Percentiles rank a stretch among this genome's conserved stretches.
These are phyloP conservation scores for Agelastica alni DNA, from an alignment of 2,888 invertebrate species.

Conservation along the genomic window DNA sequence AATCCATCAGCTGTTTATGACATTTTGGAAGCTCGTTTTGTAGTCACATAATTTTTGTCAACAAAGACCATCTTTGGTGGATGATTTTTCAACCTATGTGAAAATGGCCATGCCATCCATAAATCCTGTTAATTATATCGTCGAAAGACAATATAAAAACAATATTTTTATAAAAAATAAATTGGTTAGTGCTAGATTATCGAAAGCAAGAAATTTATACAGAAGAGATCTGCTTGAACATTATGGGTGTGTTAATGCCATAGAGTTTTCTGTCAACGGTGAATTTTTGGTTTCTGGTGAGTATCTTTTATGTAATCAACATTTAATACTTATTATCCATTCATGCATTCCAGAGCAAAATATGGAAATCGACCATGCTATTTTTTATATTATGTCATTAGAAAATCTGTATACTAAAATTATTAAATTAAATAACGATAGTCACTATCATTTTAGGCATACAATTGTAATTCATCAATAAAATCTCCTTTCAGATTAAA, in stretches of 20 bases:
- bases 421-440: no score
- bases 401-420: no score
- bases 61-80: slow-evolving; percentile 31
- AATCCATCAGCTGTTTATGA: slow-evolving; percentile 32
- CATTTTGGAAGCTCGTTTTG: slow-evolving; percentile 20
- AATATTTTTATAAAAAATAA: slow-evolving; percentile 63
- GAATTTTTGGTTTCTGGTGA: slow-evolving; percentile 87
- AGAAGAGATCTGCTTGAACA: slow-evolving; percentile 85
- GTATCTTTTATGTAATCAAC: slow-evolving; percentile 25
- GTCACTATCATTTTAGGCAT: no score
- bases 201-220: slow-evolving; percentile 75
- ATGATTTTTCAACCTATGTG: slow-evolving; percentile 23
- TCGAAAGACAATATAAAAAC: slow-evolving; percentile 66
- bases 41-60: slow-evolving; percentile 33
- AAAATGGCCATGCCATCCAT: slow-evolving; percentile 59
- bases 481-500: no score
- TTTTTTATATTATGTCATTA: no score
- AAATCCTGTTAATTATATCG: slow-evolving; percentile 65
- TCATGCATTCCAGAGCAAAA: no score
- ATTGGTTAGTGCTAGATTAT: slow-evolving; percentile 65
- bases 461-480: no score
- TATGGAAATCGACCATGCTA: no score
- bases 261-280: slow-evolving; percentile 90
- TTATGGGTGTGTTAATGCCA: slow-evolving; percentile 95
- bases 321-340: no score